A percentile compares a stretch with the other conserved stretches of the same genome.
Evolutionary conservation across 2,113 vertebrate genomes (phyloP).

Genomic region (Chlorocebus sabaeus): DNA sequence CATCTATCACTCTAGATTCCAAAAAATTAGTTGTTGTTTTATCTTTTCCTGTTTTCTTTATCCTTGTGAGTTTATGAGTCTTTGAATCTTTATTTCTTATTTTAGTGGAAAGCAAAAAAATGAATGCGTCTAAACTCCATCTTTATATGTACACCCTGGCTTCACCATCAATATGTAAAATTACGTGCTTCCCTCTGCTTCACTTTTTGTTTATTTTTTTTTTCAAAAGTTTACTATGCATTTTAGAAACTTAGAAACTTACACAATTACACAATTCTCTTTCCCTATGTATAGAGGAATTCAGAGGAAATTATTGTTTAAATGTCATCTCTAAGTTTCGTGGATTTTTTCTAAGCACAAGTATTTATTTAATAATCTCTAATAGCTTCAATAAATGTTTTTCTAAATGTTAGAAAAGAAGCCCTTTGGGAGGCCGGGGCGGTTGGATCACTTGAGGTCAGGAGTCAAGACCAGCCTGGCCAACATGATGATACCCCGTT

Average conservation of each 20-base stretch:
- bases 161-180: neutral
- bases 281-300: neutral
- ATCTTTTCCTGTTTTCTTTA: neutral
- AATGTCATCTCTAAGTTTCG: neutral
- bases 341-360: neutral
- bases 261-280: neutral
- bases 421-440: too few species aligned
- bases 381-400: neutral
- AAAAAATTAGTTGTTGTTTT: neutral
- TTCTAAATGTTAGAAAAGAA: neutral
- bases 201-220: neutral
- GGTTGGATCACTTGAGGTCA: too few species aligned
- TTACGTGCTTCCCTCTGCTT: neutral
- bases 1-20: neutral
- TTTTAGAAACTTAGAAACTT: neutral
- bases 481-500: too few species aligned
- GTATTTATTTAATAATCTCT: neutral
- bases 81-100: neutral
- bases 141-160: neutral
- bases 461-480: too few species aligned
- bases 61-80: neutral
- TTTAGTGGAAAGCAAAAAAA: neutral
- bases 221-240: neutral
- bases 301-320: neutral
- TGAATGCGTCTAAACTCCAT: neutral